Percentiles rank a stretch among this genome's conserved stretches.
These are phyloP conservation scores for Nysson spinosus DNA, from an alignment of 2,888 invertebrate species.

Conservation along the genomic window DNA sequence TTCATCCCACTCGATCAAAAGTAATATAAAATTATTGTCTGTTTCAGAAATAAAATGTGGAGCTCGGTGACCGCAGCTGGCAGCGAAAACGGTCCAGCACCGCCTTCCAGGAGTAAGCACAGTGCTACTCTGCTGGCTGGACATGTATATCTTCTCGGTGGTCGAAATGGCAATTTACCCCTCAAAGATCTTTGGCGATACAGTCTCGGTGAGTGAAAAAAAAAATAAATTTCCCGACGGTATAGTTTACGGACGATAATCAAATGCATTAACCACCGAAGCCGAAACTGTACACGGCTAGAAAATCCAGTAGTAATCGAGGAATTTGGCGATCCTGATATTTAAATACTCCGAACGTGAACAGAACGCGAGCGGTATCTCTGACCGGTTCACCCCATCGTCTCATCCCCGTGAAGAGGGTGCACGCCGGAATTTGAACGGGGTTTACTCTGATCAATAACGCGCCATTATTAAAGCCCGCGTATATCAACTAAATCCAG, in stretches of 20 bases:
- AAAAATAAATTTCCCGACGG: no score
- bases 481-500: slow-evolving; percentile 56
- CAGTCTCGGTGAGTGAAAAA: slow-evolving; percentile 83
- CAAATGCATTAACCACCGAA: no score
- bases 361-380: slow-evolving; percentile 29
- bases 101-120: slow-evolving; percentile 89
- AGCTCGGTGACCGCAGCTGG: slow-evolving; percentile 80
- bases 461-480: slow-evolving; percentile 64
- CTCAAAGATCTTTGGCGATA: slow-evolving; percentile 92
- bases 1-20: no score
- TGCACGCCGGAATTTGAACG: slow-evolving; percentile 65
- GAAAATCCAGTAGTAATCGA: slow-evolving; percentile 49
- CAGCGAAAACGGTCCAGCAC: slow-evolving; percentile 78
- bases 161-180: slow-evolving; percentile 89
- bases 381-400: slow-evolving; percentile 54
- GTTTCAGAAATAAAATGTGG: slow-evolving; percentile 79
- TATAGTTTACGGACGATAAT: no score
- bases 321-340: slow-evolving; percentile 43
- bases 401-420: slow-evolving; percentile 44
- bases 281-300: slow-evolving; percentile 6
- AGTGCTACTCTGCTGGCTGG: slow-evolving; percentile 87
- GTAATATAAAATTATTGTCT: slow-evolving; percentile 1
- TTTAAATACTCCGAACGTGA: slow-evolving; percentile 19
- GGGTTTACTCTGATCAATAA: slow-evolving; percentile 68
- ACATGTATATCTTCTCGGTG: slow-evolving; percentile 89